phyloP scores from a whole-genome alignment of 1,140 invertebrate genomes.

The Eupristina koningsbergeri region DNA sequence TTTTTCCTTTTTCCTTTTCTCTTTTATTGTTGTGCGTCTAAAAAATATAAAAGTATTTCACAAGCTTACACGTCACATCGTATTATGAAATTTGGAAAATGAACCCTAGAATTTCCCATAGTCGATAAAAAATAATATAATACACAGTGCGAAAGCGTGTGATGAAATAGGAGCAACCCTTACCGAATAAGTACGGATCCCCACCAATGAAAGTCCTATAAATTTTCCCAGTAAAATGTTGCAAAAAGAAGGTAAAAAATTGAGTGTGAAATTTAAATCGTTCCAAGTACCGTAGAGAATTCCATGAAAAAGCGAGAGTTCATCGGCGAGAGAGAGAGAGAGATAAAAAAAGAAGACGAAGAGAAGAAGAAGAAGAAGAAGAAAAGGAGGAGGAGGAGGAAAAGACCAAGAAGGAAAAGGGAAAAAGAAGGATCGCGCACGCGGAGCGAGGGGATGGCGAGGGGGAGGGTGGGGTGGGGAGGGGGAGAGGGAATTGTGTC shows the following conservation, averaged over 20 bases:
- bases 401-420: conserved; percentile 37
- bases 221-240: background rate
- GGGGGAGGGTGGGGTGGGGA: background rate
- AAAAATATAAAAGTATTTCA: background rate
- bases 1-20: too few species aligned
- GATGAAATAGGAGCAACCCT: background rate
- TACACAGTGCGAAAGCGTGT: background rate
- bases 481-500: background rate
- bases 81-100: background rate
- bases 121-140: background rate
- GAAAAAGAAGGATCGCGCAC: conserved; percentile 52
- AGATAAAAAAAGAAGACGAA: too few species aligned
- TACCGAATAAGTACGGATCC: background rate
- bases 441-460: conserved; percentile 40
- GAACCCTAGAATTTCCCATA: background rate
- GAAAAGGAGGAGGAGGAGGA: conserved; percentile 28
- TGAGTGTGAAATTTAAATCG: conserved; percentile 24
- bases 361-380: conserved; percentile 44
- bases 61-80: background rate
- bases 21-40: too few species aligned
- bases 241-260: background rate
- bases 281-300: background rate
- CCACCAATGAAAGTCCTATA: background rate
- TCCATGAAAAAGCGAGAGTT: conserved; percentile 8
- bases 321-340: background rate